A percentile compares a stretch with the other conserved stretches of the same genome.
These are phyloP conservation scores for Aphyosemion australe DNA, from an alignment of 2,113 vertebrate genomes.

Conservation along the genomic window DNA sequence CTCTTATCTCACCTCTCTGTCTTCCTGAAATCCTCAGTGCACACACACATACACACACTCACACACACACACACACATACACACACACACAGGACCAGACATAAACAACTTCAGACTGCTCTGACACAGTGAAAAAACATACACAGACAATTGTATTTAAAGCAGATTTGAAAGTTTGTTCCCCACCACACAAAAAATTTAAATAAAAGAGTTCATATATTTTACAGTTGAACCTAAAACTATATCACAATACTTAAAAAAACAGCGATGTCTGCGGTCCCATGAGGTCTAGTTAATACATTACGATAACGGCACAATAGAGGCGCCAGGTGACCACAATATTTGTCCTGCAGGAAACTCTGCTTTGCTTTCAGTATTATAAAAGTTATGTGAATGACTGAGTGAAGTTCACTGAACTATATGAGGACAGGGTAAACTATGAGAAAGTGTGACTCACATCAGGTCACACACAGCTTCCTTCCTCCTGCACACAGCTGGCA, in stretches of 20 bases:
- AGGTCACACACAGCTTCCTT: constrained; percentile 29
- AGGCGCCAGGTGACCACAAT: constrained; percentile 42
- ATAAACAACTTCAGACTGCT: neutral
- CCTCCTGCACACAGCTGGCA: neutral
- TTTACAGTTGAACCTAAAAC: constrained; percentile 12
- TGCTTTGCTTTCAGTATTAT: constrained; percentile 20
- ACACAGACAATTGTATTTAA: neutral
- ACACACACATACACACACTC: neutral
- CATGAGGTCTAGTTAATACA: constrained; percentile 50
- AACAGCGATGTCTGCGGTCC: constrained; percentile 41
- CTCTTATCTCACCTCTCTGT: constrained; percentile 48
- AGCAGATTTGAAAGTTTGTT: too few relatives aligned
- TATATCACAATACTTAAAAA: constrained; percentile 46
- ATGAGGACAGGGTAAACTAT: constrained; percentile 10
- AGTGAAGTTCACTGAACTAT: constrained; percentile 16
- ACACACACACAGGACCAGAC: neutral
- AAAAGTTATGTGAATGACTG: constrained; percentile 26
- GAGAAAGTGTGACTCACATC: constrained; percentile 8
- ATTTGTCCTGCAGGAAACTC: constrained; percentile 28
- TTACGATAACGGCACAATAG: constrained; percentile 60
- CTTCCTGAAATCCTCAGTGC: constrained; percentile 14
- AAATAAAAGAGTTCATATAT: neutral
- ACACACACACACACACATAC: constrained; percentile 3
- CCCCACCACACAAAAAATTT: too few relatives aligned
- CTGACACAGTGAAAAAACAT: neutral